Evolutionary conservation across 2,113 vertebrate species (phyloP).

Genomic region (Elephantulus edwardii): DNA sequence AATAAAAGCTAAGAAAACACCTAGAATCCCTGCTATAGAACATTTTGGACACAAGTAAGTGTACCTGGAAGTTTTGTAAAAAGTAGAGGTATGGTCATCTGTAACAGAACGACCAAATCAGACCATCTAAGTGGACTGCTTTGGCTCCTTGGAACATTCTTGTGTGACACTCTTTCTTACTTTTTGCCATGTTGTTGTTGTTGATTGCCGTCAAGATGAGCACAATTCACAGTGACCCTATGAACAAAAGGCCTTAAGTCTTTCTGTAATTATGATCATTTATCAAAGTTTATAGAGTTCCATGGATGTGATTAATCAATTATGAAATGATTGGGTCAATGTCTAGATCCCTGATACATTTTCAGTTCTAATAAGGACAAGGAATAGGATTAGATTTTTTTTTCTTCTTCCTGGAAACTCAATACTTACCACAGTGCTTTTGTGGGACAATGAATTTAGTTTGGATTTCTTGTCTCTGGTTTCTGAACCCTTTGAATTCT

Average conservation of each 20-base stretch:
- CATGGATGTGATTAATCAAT: not conserved
- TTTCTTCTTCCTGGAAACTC: not conserved
- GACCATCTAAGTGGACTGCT: not conserved
- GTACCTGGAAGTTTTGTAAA: not conserved
- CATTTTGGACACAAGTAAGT: not conserved
- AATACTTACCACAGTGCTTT: not conserved
- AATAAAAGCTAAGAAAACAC: conserved; percentile 11
- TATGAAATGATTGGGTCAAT: not conserved
- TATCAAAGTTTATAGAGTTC: too few relatives aligned
- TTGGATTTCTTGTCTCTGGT: not conserved
- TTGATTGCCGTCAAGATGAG: too few relatives aligned
- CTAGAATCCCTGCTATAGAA: not conserved
- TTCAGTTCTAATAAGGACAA: not conserved
- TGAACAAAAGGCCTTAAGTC: too few relatives aligned
- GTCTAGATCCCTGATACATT: not conserved
- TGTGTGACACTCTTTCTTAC: not conserved
- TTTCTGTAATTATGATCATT: too few relatives aligned
- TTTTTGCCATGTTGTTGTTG: too few relatives aligned
- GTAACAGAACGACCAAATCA: not conserved
- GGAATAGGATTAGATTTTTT: not conserved
- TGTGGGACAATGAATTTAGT: not conserved
- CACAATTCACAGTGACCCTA: too few relatives aligned
- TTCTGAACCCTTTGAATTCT: not conserved
- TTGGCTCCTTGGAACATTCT: not conserved
- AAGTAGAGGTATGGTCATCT: not conserved